phyloP scores from a whole-genome alignment of 2,888 invertebrate species.

The Drosophila falleni region DNA sequence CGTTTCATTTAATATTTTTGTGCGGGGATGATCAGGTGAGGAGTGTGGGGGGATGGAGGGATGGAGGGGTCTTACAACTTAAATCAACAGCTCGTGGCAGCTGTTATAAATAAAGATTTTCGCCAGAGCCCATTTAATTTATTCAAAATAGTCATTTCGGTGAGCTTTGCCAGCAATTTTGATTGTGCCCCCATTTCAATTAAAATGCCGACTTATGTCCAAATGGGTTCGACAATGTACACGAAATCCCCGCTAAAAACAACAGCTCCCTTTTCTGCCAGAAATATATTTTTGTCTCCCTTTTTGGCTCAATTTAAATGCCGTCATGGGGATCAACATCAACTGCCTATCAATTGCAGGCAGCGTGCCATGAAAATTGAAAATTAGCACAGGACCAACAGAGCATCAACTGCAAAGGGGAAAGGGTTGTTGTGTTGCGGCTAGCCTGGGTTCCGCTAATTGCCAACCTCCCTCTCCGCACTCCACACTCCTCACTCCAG shows the following conservation, averaged over 20 bases:
- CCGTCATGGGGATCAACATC: conserved; percentile 74
- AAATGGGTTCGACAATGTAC: conserved; percentile 43
- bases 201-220: conserved; percentile 73
- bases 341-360: conserved; percentile 70
- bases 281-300: conserved; percentile 17
- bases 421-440: conserved; percentile 34
- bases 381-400: conserved; percentile 63
- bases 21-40: not conserved
- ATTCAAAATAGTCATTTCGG: conserved; percentile 73
- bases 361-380: conserved; percentile 74
- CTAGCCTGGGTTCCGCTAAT: conserved; percentile 43
- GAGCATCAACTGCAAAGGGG: conserved; percentile 9
- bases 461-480: conserved; percentile 14
- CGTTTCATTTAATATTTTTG: conserved; percentile 75
- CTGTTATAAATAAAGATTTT: conserved; percentile 78
- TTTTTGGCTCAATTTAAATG: conserved; percentile 66
- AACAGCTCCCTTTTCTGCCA: not conserved
- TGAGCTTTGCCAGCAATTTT: conserved; percentile 43
- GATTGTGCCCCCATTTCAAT: conserved; percentile 59
- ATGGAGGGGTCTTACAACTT: conserved; percentile 28
- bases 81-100: conserved; percentile 62
- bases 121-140: conserved; percentile 64
- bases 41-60: not conserved
- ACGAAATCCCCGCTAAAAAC: conserved; percentile 20
- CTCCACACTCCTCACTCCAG: not conserved